These are phyloP conservation scores for Phortica magna DNA, from an alignment of 2,888 invertebrate species.

Conservation along the genomic window DNA sequence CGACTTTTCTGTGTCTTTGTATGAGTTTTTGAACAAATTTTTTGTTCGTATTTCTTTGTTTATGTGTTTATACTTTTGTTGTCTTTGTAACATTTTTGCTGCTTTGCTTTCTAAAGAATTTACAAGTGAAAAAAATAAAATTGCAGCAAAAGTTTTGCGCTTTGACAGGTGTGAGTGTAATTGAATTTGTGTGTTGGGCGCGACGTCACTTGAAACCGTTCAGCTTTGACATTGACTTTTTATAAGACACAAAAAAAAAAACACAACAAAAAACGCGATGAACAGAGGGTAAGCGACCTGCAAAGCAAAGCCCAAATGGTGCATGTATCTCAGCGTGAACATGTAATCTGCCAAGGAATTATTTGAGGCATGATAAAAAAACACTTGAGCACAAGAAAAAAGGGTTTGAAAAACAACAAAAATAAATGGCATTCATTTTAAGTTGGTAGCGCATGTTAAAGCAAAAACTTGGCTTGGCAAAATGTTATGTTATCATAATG, in stretches of 20 bases:
- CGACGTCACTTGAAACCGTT: not conserved
- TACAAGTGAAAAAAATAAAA: slow-evolving; percentile 44
- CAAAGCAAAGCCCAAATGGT: no score
- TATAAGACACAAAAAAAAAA: not conserved
- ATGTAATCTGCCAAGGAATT: no score
- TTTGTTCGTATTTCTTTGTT: slow-evolving; percentile 26
- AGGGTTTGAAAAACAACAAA: no score
- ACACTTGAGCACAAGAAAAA: no score
- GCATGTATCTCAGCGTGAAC: no score
- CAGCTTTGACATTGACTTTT: not conserved
- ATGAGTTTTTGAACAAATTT: slow-evolving; percentile 13
- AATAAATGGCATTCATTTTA: no score
- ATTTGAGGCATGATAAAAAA: no score
- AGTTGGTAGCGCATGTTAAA: no score
- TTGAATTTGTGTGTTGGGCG: slow-evolving; percentile 14
- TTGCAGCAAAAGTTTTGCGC: not conserved
- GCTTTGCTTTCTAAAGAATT: slow-evolving; percentile 27
- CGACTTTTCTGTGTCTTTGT: slow-evolving; percentile 30
- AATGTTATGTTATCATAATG: no score
- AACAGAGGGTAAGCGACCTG: no score
- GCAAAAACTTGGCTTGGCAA: no score
- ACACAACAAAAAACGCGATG: no score
- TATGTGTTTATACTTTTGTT: slow-evolving; percentile 20
- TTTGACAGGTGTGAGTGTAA: slow-evolving; percentile 22
- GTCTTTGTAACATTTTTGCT: slow-evolving; percentile 13